Conservation (phyloP, 2,797 vertebrate species). For the Clarias pachynema region DNA sequence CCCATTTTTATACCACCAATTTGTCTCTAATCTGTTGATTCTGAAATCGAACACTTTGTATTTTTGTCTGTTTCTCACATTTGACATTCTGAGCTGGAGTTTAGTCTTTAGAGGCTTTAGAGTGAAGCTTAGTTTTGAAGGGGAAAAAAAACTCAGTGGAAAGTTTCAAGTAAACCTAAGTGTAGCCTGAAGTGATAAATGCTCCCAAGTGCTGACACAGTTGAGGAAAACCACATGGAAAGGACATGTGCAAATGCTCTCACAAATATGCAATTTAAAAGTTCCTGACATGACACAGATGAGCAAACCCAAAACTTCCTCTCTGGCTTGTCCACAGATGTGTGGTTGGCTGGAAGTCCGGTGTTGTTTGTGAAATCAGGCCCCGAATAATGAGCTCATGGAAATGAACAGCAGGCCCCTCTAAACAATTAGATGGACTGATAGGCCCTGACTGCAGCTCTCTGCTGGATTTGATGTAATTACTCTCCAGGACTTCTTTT, state of each 20-base stretch:
- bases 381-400: slow-evolving; percentile 72
- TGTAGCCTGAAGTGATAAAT: slow-evolving; percentile 57
- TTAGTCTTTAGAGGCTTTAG: slow-evolving; percentile 27
- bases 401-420: slow-evolving; percentile 65
- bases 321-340: slow-evolving; percentile 57
- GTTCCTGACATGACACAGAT: slow-evolving; percentile 63
- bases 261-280: slow-evolving; percentile 61
- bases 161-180: slow-evolving; percentile 58
- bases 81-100: slow-evolving; percentile 32
- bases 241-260: slow-evolving; percentile 62
- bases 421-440: slow-evolving; percentile 72
- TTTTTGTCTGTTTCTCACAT: slow-evolving; percentile 31
- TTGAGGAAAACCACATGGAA: slow-evolving; percentile 62
- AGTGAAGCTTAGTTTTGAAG: slow-evolving; percentile 40
- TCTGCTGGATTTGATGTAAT: slow-evolving; percentile 71
- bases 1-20: background rate
- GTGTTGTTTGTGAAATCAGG: slow-evolving; percentile 58
- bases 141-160: slow-evolving; percentile 45
- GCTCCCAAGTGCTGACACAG: slow-evolving; percentile 59
- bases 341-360: slow-evolving; percentile 54
- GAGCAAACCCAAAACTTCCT: slow-evolving; percentile 63
- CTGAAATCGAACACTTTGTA: slow-evolving; percentile 4
- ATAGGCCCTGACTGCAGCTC: slow-evolving; percentile 66
- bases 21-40: slow-evolving; percentile 3
- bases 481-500: slow-evolving; percentile 73